phyloP scores from a whole-genome alignment of 2,113 vertebrate genomes.

The Microcebus ravelobensis region DNA sequence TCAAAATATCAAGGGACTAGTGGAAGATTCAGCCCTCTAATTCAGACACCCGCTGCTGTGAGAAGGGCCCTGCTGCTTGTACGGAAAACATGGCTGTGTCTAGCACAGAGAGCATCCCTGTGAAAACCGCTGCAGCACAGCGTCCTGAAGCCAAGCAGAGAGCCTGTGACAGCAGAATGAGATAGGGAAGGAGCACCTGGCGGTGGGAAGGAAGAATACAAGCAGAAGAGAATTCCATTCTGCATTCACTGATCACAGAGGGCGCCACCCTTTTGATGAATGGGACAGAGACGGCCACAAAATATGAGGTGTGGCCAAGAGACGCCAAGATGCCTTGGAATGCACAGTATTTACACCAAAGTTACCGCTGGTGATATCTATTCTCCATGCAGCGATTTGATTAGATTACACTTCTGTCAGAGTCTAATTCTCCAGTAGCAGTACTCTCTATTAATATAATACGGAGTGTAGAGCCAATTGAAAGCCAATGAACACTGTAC shows the following conservation, averaged over 20 bases:
- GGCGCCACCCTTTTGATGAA: not conserved
- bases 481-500: not conserved
- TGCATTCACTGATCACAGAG: not conserved
- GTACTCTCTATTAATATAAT: not conserved
- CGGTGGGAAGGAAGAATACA: fast-evolving
- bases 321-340: too few relatives aligned
- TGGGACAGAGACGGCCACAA: not conserved
- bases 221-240: not conserved
- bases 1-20: not conserved
- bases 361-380: fast-evolving
- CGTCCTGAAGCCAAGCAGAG: not conserved
- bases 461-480: fast-evolving
- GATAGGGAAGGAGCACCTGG: not conserved
- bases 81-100: too few relatives aligned
- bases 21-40: not conserved
- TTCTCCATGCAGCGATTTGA: fast-evolving
- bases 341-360: not conserved
- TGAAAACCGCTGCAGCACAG: fast-evolving
- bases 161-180: too few relatives aligned
- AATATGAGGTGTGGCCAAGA: not conserved
- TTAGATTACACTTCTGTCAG: not conserved
- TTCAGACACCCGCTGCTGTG: not conserved
- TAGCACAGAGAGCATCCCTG: not conserved
- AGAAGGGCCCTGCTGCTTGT: not conserved
- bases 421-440: not conserved